Evolutionary conservation across 92 coral and sea anemone genomes (phyloP), one percentile per base, ranked within the genome.

Genomic region (Plumapathes pennacea): DNA sequence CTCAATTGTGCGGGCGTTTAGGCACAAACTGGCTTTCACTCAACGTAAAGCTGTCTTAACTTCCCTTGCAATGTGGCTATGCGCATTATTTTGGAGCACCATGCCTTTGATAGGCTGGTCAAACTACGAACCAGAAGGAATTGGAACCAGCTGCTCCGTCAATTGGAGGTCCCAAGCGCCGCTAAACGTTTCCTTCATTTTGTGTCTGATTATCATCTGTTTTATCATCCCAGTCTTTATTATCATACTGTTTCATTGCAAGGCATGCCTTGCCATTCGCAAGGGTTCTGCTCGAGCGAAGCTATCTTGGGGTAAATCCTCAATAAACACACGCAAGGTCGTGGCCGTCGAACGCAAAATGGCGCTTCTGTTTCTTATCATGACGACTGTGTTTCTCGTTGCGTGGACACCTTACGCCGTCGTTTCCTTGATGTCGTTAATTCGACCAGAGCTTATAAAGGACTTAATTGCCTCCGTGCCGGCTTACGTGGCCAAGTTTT

Each of bases 401-500:
- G 72, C 72, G 51, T 65, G 72, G 72, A 65, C 72, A 13, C 72
- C 72, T 19, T 65, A 65, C 34, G 72, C 72, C 19, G 61, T 65
- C 4, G 72, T 65, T 13, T 65, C 72, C 6, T 21, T 65, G 3
- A 53, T 65, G 37, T 38, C 72, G 12, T 50, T 65, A 56, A 11
- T 65, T 46, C 42, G 62, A 2, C 62, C 62, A 3, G 72, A 52
- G 22, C 51, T 40, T 43, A 65, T 65, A n/a, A 38, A 38, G 27
- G 72, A 52, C 17, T 32, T 51, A 25, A 12, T 46, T 6, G 62
- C 62, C 22, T 65, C 72, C 0, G 42, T 65, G 29, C 72, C 72
- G 23, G 72, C 72, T 4, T 65, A 51, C 52, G 13, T 65, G 50
- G 72, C 72, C 28, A 65, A 65, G 25, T 51, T 62, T 12, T 65